Evolutionary conservation across 2,113 vertebrate genomes (phyloP), one percentile per base, ranked within the genome.

Genomic region (Thymallus thymallus): DNA sequence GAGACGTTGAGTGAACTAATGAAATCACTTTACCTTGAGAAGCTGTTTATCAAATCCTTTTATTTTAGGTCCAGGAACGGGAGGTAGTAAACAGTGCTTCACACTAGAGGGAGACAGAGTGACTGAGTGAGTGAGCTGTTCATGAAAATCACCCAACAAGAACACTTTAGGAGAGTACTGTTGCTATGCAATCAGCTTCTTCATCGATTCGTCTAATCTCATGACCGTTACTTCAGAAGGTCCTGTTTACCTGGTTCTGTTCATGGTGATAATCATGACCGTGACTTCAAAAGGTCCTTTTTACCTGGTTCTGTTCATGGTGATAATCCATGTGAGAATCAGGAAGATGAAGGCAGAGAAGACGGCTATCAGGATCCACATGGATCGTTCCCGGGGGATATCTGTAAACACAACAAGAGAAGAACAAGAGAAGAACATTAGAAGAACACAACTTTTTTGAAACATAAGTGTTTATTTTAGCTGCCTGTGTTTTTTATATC

Each of bases 51-150:
- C 97, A 88, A 99, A 94, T 87, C 97, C 97, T 92, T 94, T 97
- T 85, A 99, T 99, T 90, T 97, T 99, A 1, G 97, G 97, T 76
- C 96, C 96, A 0, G 96, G 97, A 81, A 99, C 93, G 13, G 97
- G 97, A 6, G 97, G 97, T 62, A 98, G 87, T 73, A 99, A 89
- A 73, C 88, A 95, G 67, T 91, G 88, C 86, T 96, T 89, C 91
- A 98, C 91, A 84, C 97, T 99, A 30, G 61, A 92, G 82, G 26
- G 6, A 84, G 56, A 60, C n/a, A 60, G 56, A 60, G n/a, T 22
- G 56, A 23, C 20, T 9, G 7, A 9, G 56, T 48, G 35, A 66
- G 23, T 18, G 30, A 20, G 64, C 16, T 32, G 22, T 62, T 62
- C 22, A 24, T 62, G 22, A 26, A 5, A 16, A 18, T n/a, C 7